A percentile compares a stretch with the other conserved stretches of the same genome.
Conservation (phyloP, 2,113 vertebrate genomes). For the Notarius quadriscutis region DNA sequence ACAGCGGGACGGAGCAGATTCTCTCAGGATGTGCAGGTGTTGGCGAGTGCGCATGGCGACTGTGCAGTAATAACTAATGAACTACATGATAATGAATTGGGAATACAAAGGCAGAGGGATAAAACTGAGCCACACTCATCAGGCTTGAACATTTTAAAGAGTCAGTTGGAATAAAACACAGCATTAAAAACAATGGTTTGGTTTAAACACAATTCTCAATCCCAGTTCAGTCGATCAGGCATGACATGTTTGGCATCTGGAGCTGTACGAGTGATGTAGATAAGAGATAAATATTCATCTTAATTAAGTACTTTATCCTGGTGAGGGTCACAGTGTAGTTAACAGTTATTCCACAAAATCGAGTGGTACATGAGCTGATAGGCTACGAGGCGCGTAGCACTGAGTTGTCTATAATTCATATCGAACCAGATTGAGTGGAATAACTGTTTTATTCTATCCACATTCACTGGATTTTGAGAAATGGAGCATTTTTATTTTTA, state of each 20-base stretch:
- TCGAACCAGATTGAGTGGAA: no score
- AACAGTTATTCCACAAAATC: neutral
- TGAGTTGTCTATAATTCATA: no score
- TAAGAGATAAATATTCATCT: neutral
- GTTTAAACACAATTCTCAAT: neutral
- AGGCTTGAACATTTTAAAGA: neutral
- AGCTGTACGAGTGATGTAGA: neutral
- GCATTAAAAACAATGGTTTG: neutral
- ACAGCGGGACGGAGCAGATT: constrained; percentile 51
- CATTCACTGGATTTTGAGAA: no score
- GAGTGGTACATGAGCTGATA: no score
- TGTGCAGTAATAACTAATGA: constrained; percentile 47
- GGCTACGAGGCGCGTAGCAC: no score
- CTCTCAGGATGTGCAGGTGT: constrained; percentile 40
- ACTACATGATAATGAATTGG: constrained; percentile 37
- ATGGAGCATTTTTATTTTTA: no score
- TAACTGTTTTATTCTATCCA: no score
- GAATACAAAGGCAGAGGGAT: neutral
- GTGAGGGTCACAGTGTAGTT: neutral
- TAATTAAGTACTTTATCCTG: neutral
- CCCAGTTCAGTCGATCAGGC: neutral
- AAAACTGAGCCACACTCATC: neutral
- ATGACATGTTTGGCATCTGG: neutral
- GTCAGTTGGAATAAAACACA: neutral
- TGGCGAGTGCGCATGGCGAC: constrained; percentile 9